Evolutionary conservation across 2,797 vertebrate species (phyloP).

Genomic region (Bufotes viridis): DNA sequence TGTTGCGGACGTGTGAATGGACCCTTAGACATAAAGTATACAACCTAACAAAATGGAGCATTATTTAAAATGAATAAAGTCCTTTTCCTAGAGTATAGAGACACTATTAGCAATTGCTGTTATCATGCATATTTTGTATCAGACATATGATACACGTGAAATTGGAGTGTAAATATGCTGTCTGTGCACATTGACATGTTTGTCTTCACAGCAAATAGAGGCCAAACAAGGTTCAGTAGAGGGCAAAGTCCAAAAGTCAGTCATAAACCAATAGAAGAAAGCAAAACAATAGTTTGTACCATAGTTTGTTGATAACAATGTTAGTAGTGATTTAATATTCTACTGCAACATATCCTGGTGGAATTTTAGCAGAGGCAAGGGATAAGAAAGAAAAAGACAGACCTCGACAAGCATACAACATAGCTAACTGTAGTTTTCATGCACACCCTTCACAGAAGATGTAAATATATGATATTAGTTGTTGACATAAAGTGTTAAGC

Average conservation of each 20-base stretch:
- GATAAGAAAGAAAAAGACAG: too few species aligned
- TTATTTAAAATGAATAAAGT: not conserved
- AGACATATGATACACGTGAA: not conserved
- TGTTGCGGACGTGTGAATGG: too few species aligned
- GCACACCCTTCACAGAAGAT: too few species aligned
- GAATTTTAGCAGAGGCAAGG: not conserved
- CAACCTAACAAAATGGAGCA: too few species aligned
- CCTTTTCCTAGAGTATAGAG: not conserved
- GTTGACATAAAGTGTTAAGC: too few species aligned
- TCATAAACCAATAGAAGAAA: slow-evolving; percentile 67
- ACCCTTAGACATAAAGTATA: too few species aligned
- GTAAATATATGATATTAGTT: too few species aligned
- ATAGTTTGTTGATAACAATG: not conserved
- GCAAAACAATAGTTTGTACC: not conserved
- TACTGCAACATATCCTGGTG: not conserved
- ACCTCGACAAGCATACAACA: too few species aligned
- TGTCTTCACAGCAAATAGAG: slow-evolving; percentile 35
- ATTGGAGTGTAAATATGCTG: slow-evolving; percentile 19
- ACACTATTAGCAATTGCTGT: not conserved
- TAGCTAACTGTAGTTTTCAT: too few species aligned
- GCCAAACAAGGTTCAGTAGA: slow-evolving; percentile 70
- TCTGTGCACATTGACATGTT: slow-evolving; percentile 22
- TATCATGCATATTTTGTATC: not conserved
- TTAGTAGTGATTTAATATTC: not conserved
- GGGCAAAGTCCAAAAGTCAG: slow-evolving; percentile 78